phyloP scores from a whole-genome alignment of 2,888 invertebrate genomes.

The Petrolisthes cinctipes region DNA sequence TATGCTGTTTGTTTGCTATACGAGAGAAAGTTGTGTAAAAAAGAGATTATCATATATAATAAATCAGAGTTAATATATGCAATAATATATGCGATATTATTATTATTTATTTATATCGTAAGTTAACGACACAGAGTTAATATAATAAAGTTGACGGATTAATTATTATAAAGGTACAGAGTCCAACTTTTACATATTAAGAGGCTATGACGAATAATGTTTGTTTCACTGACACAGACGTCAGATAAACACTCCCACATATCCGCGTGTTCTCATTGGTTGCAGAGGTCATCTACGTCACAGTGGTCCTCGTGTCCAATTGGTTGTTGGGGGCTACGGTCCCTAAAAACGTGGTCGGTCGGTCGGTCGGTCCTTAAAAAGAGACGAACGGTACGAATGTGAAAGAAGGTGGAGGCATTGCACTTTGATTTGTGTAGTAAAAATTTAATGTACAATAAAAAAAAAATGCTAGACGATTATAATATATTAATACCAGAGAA shows the following conservation, averaged over 20 bases:
- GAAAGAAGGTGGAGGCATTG: too few species aligned
- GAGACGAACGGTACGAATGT: too few species aligned
- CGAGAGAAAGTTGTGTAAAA: slow-evolving; percentile 18
- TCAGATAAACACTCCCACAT: neutral
- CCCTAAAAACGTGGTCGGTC: too few species aligned
- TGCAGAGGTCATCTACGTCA: neutral
- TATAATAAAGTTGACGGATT: slow-evolving; percentile 4
- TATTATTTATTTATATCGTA: slow-evolving; percentile 35
- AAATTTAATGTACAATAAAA: too few species aligned
- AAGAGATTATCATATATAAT: slow-evolving; percentile 15
- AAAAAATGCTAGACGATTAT: too few species aligned
- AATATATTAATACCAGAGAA: too few species aligned
- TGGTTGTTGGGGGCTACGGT: too few species aligned
- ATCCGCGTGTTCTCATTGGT: neutral
- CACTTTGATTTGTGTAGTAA: too few species aligned
- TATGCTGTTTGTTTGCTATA: slow-evolving; percentile 13
- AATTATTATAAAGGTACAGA: neutral
- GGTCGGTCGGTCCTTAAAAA: too few species aligned
- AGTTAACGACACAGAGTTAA: slow-evolving; percentile 16
- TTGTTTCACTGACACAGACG: neutral
- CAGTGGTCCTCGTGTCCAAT: neutral
- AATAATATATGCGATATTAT: slow-evolving; percentile 56
- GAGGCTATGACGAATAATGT: neutral
- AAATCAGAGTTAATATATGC: slow-evolving; percentile 62
- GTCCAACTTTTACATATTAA: neutral